phyloP scores from a whole-genome alignment of 2,797 vertebrate genomes.

The Tarsius wallacei region DNA sequence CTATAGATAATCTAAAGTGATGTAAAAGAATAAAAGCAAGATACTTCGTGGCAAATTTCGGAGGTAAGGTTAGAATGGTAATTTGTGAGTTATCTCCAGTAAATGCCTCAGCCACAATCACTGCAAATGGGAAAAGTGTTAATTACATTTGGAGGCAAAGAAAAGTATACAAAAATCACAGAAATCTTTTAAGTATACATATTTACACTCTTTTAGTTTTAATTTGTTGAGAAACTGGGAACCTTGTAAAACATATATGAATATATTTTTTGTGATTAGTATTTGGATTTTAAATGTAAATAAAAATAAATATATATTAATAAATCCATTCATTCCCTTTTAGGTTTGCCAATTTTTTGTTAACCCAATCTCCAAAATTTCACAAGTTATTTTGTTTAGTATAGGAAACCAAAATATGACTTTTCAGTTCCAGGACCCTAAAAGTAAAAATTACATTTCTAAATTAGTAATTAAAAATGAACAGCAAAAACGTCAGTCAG shows the following conservation, averaged over 20 bases:
- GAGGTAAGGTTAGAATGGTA: too few relatives aligned
- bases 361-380: background rate
- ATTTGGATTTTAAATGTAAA: background rate
- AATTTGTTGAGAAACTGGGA: background rate
- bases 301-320: background rate
- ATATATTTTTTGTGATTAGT: background rate
- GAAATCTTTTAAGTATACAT: background rate
- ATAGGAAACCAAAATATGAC: background rate
- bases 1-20: too few relatives aligned
- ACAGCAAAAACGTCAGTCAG: background rate
- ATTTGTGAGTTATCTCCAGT: too few relatives aligned
- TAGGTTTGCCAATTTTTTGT: background rate
- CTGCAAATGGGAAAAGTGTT: background rate
- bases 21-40: too few relatives aligned
- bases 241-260: background rate
- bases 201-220: background rate
- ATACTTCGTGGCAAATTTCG: too few relatives aligned
- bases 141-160: background rate
- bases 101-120: too few relatives aligned
- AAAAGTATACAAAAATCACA: background rate
- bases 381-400: slow-evolving; percentile 25
- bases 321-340: background rate
- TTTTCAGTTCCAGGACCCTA: background rate
- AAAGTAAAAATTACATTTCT: background rate
- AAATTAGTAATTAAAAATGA: background rate